Evolutionary conservation across 1,140 invertebrate genomes (phyloP), one percentile per base, ranked within the genome.

Genomic region (Dufourea novaeangliae): DNA sequence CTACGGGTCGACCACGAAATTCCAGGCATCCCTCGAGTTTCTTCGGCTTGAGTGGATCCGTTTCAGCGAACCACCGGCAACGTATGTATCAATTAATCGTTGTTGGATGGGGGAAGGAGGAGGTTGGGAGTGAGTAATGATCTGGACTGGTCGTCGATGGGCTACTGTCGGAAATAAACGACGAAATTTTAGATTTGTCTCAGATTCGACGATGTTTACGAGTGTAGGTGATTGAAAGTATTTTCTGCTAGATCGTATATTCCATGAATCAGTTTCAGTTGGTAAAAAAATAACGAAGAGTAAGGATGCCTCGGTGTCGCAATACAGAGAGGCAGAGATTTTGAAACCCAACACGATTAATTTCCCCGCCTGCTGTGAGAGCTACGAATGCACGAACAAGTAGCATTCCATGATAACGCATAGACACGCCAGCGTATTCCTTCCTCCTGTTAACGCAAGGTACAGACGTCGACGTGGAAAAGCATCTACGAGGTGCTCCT

Each of bases 51-150:
- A 32, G 8, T 11, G 57, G 6, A 32, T 56, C 5, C 2, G 57
- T 20, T 6, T 37, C 20, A 39, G 10, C n/a, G 32, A 22, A 14
- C 11, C 5, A n/a, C 4, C 61, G n/a, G 34, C 22, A 1, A 5
- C 29, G 44, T n/a, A 37, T 32, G 57, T 63, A 54, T 73, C 41
- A 17, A 73, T 73, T 66, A 66, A 66, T 73, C 27, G 71, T 56
- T 29, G 27, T 32, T 50, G 46, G 34, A 37, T 37, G 8, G 3
- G 3, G 0, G 14, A 2, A 39, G 12, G 1, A 63, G 22, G 17
- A 25, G n/a, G n/a, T n/a, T n/a, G n/a, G n/a, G n/a, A 52, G 50
- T 20, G 29, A 50, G 7, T 3, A 52, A 25, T 14, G 39, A 75
- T 67, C 27, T 6, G 68, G 41, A 62, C 69, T 63, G 63, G 62